A percentile compares a stretch with the other conserved stretches of the same genome.
phyloP scores from a whole-genome alignment of 1,140 invertebrate species.

The Zaprionus inermis region DNA sequence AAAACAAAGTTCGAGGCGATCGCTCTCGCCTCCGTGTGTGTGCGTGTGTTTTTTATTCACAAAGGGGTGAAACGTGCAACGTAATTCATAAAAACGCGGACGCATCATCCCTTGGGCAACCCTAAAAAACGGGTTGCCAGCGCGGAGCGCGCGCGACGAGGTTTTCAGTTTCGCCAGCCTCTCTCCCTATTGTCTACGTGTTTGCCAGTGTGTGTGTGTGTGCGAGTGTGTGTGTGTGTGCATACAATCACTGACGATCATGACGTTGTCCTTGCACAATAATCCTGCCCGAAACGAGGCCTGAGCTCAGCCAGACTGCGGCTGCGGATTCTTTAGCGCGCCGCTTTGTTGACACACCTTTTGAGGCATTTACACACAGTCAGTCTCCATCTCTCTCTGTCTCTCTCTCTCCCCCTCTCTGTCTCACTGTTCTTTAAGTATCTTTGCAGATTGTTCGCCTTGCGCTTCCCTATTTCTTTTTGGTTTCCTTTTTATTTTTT shows the following conservation, averaged over 20 bases:
- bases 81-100: slow-evolving; percentile 59
- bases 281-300: slow-evolving; percentile 41
- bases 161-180: slow-evolving; percentile 56
- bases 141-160: slow-evolving; percentile 28
- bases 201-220: slow-evolving; percentile 18
- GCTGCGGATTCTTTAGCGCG: slow-evolving; percentile 35
- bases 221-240: neutral
- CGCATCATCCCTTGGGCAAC: slow-evolving; percentile 70
- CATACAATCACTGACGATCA: slow-evolving; percentile 57
- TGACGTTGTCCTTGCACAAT: slow-evolving; percentile 71
- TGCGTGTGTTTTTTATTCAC: slow-evolving; percentile 45
- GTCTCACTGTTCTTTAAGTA: neutral
- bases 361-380: slow-evolving; percentile 22
- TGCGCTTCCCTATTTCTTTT: slow-evolving; percentile 1
- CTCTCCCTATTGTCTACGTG: slow-evolving; percentile 65
- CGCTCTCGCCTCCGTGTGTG: slow-evolving; percentile 48
- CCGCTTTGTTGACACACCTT: slow-evolving; percentile 47
- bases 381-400: neutral
- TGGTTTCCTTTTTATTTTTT: slow-evolving; percentile 8
- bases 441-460: slow-evolving; percentile 27
- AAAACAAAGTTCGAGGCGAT: slow-evolving; percentile 62
- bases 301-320: slow-evolving; percentile 29
- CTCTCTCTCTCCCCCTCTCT: neutral
- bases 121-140: slow-evolving; percentile 58
- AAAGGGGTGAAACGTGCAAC: slow-evolving; percentile 71